These are phyloP conservation scores for Myotis daubentonii DNA, from an alignment of 2,797 vertebrate species.

Conservation along the genomic window DNA sequence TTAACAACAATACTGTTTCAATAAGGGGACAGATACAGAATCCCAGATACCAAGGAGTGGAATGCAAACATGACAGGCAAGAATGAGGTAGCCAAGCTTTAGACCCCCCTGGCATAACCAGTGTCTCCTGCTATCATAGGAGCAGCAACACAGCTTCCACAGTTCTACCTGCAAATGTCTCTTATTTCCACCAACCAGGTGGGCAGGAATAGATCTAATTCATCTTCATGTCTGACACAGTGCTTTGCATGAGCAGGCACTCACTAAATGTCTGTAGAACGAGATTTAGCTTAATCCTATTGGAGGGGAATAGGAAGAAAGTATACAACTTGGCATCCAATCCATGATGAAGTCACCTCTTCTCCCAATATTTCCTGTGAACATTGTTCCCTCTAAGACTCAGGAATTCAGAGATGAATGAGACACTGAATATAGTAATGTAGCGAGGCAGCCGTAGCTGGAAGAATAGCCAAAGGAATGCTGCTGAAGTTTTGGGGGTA, in stretches of 20 bases:
- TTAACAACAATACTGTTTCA: neutral
- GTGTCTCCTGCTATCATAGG: rapidly evolving
- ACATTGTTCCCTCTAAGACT: neutral
- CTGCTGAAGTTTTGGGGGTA: no score
- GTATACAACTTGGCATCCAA: neutral
- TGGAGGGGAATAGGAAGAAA: neutral
- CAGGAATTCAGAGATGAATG: neutral
- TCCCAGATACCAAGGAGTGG: neutral
- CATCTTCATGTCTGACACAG: neutral
- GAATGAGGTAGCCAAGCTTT: neutral
- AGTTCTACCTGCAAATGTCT: neutral
- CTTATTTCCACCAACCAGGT: neutral
- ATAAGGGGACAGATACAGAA: neutral
- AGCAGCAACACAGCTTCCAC: neutral
- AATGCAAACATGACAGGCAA: neutral
- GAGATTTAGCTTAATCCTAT: neutral
- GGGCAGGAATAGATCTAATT: no score
- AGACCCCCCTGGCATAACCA: neutral
- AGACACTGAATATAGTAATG: neutral
- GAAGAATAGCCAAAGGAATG: neutral
- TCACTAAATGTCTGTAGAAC: neutral
- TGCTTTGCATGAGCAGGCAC: neutral
- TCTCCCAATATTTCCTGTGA: neutral
- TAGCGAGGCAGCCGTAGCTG: neutral
- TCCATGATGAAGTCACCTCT: neutral